Conservation (phyloP, 2,113 vertebrate species). For the Falco punctatus region DNA sequence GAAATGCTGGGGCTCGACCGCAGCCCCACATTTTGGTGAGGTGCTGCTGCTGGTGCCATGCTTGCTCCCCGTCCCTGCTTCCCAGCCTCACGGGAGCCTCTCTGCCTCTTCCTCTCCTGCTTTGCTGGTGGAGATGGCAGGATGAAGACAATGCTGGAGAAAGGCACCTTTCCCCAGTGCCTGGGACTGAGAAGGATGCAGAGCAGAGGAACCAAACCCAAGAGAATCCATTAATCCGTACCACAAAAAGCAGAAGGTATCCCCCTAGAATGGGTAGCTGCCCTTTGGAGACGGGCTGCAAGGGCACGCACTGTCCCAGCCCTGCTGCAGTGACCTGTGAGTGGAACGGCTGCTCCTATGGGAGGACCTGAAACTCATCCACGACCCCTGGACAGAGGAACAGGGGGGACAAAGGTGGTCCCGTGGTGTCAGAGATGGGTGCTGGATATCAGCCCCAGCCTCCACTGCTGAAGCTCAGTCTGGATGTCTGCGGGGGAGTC, state of each 20-base stretch:
- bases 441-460: neutral
- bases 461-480: neutral
- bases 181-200: neutral
- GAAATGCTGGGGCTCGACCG: fast-evolving
- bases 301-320: neutral
- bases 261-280: neutral
- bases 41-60: neutral
- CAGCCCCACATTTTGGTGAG: neutral
- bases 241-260: neutral
- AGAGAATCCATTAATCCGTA: neutral
- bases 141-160: neutral
- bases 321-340: fast-evolving
- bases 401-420: neutral
- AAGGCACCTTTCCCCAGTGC: neutral
- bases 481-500: neutral
- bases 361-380: too few relatives aligned
- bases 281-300: neutral
- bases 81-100: fast-evolving
- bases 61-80: neutral
- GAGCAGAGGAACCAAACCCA: neutral
- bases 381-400: neutral
- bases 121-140: neutral
- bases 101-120: neutral
- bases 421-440: neutral
- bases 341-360: neutral